A percentile compares a stretch with the other conserved stretches of the same genome.
Conservation (phyloP, 2,113 vertebrate genomes). For the Hemichromis elongatus region DNA sequence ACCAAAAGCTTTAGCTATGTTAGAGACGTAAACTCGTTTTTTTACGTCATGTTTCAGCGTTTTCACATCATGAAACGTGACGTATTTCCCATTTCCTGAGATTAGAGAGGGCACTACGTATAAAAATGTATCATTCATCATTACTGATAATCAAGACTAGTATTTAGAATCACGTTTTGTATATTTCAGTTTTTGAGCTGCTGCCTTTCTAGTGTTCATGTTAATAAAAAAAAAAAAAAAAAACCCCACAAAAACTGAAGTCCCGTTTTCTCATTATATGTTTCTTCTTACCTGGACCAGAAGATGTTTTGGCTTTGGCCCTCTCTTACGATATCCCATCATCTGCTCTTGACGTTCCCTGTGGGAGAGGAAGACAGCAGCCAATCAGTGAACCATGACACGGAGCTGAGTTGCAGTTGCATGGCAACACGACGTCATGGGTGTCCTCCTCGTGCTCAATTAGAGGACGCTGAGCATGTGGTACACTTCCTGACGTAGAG, state of each 20-base stretch:
- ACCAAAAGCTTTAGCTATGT: background rate
- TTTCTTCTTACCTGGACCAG: conserved; percentile 71
- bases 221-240: background rate
- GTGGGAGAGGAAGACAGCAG: conserved; percentile 38
- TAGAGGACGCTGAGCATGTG: background rate
- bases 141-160: background rate
- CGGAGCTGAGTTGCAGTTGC: conserved; percentile 40
- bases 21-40: fast-evolving
- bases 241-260: background rate
- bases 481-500: background rate
- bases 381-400: conserved; percentile 21
- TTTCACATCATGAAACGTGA: background rate
- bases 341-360: conserved; percentile 95
- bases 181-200: fast-evolving
- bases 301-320: conserved; percentile 92
- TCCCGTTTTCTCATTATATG: background rate
- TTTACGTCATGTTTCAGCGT: background rate
- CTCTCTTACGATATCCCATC: conserved; percentile 93
- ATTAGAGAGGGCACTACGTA: background rate
- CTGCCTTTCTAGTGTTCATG: background rate
- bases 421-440: conserved; percentile 47
- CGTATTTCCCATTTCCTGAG: background rate
- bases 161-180: fast-evolving
- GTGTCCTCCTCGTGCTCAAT: conserved; percentile 26
- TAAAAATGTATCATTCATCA: background rate